Conservation (phyloP, 1,140 invertebrate genomes). For the Drosophila mayri region DNA sequence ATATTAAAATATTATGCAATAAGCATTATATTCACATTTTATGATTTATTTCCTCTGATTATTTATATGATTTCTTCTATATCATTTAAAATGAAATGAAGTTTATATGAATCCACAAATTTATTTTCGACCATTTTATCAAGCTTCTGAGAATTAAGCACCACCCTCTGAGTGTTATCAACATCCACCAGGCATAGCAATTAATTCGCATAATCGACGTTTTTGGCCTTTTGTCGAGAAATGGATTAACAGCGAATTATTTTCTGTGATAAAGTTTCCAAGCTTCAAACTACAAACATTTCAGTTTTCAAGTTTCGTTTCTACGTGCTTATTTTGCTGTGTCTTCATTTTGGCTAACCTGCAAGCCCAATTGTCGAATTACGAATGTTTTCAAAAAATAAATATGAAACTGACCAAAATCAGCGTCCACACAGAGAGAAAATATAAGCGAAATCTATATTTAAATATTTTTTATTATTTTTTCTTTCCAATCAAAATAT, state of each 20-base stretch:
- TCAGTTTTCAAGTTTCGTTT: conserved; percentile 20
- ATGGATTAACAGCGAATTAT: conserved; percentile 13
- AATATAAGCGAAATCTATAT: neutral
- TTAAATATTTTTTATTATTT: neutral
- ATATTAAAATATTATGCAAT: too few species aligned
- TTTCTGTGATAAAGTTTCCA: conserved; percentile 7
- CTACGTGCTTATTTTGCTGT: conserved; percentile 33
- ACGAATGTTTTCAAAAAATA: conserved; percentile 11
- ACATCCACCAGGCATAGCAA: conserved; percentile 1
- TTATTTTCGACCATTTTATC: neutral
- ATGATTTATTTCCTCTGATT: neutral
- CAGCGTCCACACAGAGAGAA: neutral
- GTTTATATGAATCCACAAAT: neutral
- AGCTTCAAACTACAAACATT: conserved; percentile 37
- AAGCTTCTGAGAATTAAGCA: neutral
- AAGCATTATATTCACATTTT: neutral
- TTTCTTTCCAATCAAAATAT: neutral
- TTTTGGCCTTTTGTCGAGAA: conserved; percentile 3
- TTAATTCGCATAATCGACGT: conserved; percentile 38
- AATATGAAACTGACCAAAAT: conserved; percentile 3
- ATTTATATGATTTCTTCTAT: neutral
- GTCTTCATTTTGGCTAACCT: conserved; percentile 50
- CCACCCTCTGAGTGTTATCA: neutral
- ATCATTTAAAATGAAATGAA: neutral
- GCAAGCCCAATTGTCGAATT: conserved; percentile 52